Base-by-base conservation (phyloP, 2,888 invertebrate species). In the Ochropleura leucogaster region DNA sequence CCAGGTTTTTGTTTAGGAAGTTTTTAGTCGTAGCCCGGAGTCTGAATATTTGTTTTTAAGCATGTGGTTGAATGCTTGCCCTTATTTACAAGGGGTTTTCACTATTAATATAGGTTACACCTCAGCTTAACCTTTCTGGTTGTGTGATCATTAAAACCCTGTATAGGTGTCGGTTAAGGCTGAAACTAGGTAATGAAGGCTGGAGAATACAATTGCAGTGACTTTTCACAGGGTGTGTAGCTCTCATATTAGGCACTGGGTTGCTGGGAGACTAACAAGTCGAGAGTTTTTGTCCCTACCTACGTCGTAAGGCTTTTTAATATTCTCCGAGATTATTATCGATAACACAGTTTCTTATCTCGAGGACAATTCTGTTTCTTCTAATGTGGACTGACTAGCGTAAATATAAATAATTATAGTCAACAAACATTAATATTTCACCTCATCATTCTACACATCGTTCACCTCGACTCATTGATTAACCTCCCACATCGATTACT, bases 401-500 rank as follows among this genome's bases (percentile, higher is more conserved):
- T 62, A 46, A 46, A 63, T 4, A 42, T 64, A 59, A n/a, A 47
- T 49, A 46, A 55, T 53, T 51, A 20, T 10, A 62, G 4, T 20
- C 47, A 20, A 62, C 20, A 49, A 46, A 78, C 10, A 67, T 49
- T n/a, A 62, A 68, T 83, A 80, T 72, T 79, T 79, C 69, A 83
- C 44, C 44, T 73, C 59, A 62, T 53, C 62, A 73, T 79, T 73
- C 57, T 47, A 79, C 47, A 53, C 59, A 63, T 53, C 47, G 59
- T 47, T 55, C 46, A 59, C 74, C 67, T 79, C 75, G 57, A 64
- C 57, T 67, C 74, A 74, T 74, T 84, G 71, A 74, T 80, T 83
- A 82, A 59, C 82, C 68, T 69, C 77, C 83, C 74, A 83, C 79
- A 79, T 67, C 55, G 72, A 64, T 79, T 46, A 62, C 82, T 82